Conservation (phyloP, 2,888 invertebrate genomes). For the Candidula unifasciata region DNA sequence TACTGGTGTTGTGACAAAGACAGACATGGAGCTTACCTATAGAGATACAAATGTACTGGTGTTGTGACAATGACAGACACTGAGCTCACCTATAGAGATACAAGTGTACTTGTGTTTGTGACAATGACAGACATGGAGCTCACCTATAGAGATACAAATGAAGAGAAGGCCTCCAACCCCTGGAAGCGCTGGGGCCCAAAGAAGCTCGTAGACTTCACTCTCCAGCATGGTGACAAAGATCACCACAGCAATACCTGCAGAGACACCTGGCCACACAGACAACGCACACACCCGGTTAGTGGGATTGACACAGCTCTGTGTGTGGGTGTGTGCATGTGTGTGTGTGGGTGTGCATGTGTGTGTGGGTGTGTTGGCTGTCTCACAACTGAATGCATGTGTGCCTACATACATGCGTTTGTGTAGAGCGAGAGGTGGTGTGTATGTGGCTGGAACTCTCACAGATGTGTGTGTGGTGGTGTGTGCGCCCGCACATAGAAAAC, state of each 20-base stretch:
- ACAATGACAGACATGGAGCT: neutral
- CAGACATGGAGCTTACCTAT: neutral
- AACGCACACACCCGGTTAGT: too few relatives aligned
- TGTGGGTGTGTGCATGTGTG: too few relatives aligned
- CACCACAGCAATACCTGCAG: constrained; percentile 56
- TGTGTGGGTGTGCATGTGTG: too few relatives aligned
- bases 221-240: constrained; percentile 58
- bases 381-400: too few relatives aligned
- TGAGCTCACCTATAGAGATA: neutral
- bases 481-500: too few relatives aligned
- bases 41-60: neutral
- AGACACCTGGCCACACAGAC: constrained; percentile 51
- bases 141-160: constrained; percentile 54
- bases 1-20: neutral
- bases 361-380: too few relatives aligned
- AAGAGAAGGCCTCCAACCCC: constrained; percentile 56
- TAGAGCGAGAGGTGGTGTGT: too few relatives aligned
- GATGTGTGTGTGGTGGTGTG: too few relatives aligned
- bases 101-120: neutral
- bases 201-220: constrained; percentile 52
- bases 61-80: too few relatives aligned
- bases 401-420: too few relatives aligned
- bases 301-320: too few relatives aligned
- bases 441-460: too few relatives aligned
- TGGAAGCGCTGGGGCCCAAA: constrained; percentile 57